These are phyloP conservation scores for Gymnoscopelus braueri DNA, from an alignment of 2,797 vertebrate species.

Conservation along the genomic window DNA sequence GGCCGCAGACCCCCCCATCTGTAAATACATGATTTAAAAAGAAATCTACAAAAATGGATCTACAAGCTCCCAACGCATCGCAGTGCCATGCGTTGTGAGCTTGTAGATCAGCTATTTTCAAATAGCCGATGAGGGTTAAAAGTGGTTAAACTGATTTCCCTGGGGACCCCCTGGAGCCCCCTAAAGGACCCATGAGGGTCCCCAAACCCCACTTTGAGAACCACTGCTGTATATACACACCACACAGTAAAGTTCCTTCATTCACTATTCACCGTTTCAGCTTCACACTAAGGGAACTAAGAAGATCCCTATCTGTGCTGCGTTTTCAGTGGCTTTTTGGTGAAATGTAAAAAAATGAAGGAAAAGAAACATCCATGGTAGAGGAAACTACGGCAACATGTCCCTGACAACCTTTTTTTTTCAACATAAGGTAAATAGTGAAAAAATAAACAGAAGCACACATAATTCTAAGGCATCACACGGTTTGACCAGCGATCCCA, in stretches of 20 bases:
- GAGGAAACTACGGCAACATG: slow-evolving; percentile 29
- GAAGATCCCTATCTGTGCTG: neutral
- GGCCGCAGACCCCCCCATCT: too few relatives aligned
- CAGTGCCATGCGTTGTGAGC: too few relatives aligned
- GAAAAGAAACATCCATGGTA: neutral
- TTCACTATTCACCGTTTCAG: slow-evolving; percentile 36
- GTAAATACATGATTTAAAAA: too few relatives aligned
- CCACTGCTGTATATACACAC: neutral
- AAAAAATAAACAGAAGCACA: slow-evolving; percentile 13
- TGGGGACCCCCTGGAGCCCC: too few relatives aligned
- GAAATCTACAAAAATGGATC: too few relatives aligned
- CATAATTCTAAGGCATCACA: slow-evolving; percentile 75
- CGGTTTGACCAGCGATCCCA: slow-evolving; percentile 68
- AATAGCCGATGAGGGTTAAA: too few relatives aligned
- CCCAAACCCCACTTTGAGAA: too few relatives aligned
- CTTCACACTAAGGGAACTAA: slow-evolving; percentile 36
- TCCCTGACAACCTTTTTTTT: slow-evolving; percentile 18
- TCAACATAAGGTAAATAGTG: slow-evolving; percentile 38
- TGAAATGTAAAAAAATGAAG: slow-evolving; percentile 8
- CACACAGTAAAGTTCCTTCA: slow-evolving; percentile 22
- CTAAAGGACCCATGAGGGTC: too few relatives aligned
- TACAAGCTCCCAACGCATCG: too few relatives aligned
- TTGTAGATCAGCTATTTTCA: too few relatives aligned
- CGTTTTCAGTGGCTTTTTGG: slow-evolving; percentile 31
- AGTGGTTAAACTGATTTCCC: too few relatives aligned